Evolutionary conservation across 2,888 invertebrate genomes (phyloP), one percentile per base, ranked within the genome.

Genomic region (Sympetrum striolatum): DNA sequence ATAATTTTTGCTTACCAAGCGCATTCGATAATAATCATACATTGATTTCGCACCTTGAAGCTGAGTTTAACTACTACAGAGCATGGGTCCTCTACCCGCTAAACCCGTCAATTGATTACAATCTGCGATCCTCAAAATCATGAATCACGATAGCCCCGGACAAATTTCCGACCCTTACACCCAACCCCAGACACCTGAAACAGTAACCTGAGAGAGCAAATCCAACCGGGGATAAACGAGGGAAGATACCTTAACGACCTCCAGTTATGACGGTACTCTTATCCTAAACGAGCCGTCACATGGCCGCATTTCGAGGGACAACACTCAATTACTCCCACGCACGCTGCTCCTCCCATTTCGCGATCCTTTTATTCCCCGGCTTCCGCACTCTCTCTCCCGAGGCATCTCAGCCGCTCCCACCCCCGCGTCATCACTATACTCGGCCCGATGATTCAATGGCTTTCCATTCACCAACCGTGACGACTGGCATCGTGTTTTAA

Each of bases 371-470:
- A 64, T 86, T 86, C 82, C 58, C 25, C 53, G n/a, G 64, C 82
- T 35, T 58, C 60, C 86, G 35, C 60, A 44, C 37, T 81, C 39
- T 35, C 39, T 35, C 81, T 18, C 58, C 10, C 82, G 18, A 2
- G 35, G 15, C 58, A 44, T 35, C 53, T 58, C 31, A 25, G 73
- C 25, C 73, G 31, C 73, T 73, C 73, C 86, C 64, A 48, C 60
- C 60, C 60, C 58, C 60, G 31, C 86, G 86, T 86, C 86, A 86
- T 60, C 35, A 37, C 86, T 64, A 37, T 64, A 86, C 86, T 60
- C 86, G 86, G 60, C 6, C 22, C 86, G 60, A 86, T 86, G 86
- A 86, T 86, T 86, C 86, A 86, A 86, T 35, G 25, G 25, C 73
- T 31, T 25, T 73, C 73, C 73, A 73, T 73, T 31, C 25, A 15